A percentile compares a stretch with the other conserved stretches of the same genome.
phyloP scores from a whole-genome alignment of 2,888 invertebrate species.

The Andrena trimmerana region DNA sequence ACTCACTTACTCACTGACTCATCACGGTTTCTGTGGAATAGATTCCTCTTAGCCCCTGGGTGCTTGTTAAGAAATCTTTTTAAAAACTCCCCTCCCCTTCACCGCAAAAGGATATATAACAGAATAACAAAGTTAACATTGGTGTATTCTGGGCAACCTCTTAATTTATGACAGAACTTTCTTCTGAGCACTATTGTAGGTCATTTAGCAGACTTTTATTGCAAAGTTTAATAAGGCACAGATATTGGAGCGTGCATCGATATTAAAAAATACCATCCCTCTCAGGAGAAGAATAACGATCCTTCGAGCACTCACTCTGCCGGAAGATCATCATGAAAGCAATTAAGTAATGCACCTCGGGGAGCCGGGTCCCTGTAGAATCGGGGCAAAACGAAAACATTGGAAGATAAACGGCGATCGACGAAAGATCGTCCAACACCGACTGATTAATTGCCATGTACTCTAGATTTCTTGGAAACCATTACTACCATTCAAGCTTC shows the following conservation, averaged over 20 bases:
- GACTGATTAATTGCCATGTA: slow-evolving; percentile 50
- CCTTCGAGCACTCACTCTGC: slow-evolving; percentile 51
- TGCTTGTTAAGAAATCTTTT: no score
- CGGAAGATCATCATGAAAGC: slow-evolving; percentile 73
- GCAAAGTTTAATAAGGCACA: no score
- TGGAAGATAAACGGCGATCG: slow-evolving; percentile 67
- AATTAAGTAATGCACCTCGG: slow-evolving; percentile 77
- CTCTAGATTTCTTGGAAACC: not conserved
- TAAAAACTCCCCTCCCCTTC: no score
- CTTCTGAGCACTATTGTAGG: no score
- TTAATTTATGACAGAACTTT: no score
- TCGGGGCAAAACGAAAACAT: slow-evolving; percentile 56
- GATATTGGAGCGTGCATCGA: not conserved
- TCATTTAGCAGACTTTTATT: no score
- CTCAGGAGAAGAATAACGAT: slow-evolving; percentile 39
- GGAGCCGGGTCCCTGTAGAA: slow-evolving; percentile 57
- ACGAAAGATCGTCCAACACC: slow-evolving; percentile 44
- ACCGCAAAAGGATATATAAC: no score
- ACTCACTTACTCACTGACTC: no score
- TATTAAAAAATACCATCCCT: slow-evolving; percentile 8
- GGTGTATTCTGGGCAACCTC: no score
- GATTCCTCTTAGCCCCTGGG: no score
- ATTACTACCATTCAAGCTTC: not conserved
- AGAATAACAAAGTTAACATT: no score
- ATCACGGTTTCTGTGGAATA: no score